Evolutionary conservation across 2,797 vertebrate genomes (phyloP).

Genomic region (Paratrypauchen microcephalus): DNA sequence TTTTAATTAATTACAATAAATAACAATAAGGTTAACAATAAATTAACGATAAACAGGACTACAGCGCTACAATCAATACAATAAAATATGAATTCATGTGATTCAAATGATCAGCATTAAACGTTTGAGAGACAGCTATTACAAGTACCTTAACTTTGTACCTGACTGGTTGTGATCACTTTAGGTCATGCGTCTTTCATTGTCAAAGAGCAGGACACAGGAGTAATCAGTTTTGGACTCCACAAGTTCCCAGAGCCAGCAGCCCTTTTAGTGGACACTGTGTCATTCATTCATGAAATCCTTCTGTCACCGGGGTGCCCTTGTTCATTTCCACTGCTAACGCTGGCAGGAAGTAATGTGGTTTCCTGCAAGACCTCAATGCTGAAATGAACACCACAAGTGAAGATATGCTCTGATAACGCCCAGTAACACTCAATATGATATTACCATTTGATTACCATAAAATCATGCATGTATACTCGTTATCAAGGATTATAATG

Average conservation of each 20-base stretch:
- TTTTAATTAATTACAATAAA: no score
- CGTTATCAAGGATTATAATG: not conserved
- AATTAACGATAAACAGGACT: no score
- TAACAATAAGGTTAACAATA: no score
- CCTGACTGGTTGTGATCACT: slow-evolving; percentile 12
- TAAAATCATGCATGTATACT: not conserved
- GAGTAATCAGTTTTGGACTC: not conserved
- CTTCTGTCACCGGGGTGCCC: slow-evolving; percentile 47
- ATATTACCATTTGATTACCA: slow-evolving; percentile 1
- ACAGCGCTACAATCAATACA: no score
- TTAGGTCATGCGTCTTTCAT: slow-evolving; percentile 16
- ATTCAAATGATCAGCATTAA: no score
- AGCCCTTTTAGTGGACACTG: slow-evolving; percentile 14
- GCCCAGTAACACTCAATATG: slow-evolving; percentile 35
- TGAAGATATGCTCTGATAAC: slow-evolving; percentile 49
- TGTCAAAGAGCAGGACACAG: not conserved
- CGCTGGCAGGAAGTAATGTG: slow-evolving; percentile 64
- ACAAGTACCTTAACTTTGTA: not conserved
- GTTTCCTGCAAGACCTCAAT: slow-evolving; percentile 65
- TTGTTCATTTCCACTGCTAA: slow-evolving; percentile 58
- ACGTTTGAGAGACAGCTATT: no score
- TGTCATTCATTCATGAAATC: slow-evolving; percentile 58
- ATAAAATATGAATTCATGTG: no score
- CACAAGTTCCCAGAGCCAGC: not conserved
- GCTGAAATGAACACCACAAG: slow-evolving; percentile 31